These are phyloP conservation scores for Mellilla xanthometata DNA, from an alignment of 2,888 invertebrate genomes.

Conservation along the genomic window DNA sequence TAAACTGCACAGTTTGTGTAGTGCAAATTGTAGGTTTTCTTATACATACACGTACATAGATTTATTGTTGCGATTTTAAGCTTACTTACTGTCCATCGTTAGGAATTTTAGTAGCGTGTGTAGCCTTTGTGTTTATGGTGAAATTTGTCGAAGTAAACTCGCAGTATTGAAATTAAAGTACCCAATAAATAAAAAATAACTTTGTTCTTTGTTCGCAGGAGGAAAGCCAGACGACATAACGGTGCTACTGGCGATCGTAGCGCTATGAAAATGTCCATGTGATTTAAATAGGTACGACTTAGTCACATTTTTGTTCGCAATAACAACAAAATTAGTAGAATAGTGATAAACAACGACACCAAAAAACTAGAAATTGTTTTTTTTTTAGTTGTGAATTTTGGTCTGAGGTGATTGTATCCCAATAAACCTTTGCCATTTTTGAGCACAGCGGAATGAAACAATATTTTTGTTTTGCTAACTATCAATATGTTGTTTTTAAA, in stretches of 20 bases:
- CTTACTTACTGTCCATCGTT: too few relatives aligned
- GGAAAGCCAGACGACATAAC: constrained; percentile 99
- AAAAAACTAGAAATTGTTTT: constrained; percentile 48
- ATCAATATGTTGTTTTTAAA: too few relatives aligned
- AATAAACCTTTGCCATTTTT: not conserved
- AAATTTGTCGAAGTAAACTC: too few relatives aligned
- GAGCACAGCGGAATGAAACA: too few relatives aligned
- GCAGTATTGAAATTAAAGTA: not conserved
- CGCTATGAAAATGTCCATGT: constrained; percentile 84
- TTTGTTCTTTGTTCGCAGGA: constrained; percentile 84
- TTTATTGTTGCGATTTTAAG: too few relatives aligned
- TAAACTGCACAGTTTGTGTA: too few relatives aligned
- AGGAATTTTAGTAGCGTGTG: too few relatives aligned
- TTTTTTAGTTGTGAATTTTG: constrained; percentile 22
- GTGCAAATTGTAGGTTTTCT: too few relatives aligned
- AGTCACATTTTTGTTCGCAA: constrained; percentile 54
- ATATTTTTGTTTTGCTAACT: too few relatives aligned
- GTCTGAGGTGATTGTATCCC: constrained; percentile 15
- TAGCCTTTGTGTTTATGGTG: too few relatives aligned
- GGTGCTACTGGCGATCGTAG: constrained; percentile 96
- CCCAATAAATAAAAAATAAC: not conserved
- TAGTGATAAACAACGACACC: constrained; percentile 64
- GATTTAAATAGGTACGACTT: constrained; percentile 59
- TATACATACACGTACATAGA: too few relatives aligned
- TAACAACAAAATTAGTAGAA: constrained; percentile 57